phyloP scores from a whole-genome alignment of 2,888 invertebrate genomes.

The Amblyjoppa proteus region DNA sequence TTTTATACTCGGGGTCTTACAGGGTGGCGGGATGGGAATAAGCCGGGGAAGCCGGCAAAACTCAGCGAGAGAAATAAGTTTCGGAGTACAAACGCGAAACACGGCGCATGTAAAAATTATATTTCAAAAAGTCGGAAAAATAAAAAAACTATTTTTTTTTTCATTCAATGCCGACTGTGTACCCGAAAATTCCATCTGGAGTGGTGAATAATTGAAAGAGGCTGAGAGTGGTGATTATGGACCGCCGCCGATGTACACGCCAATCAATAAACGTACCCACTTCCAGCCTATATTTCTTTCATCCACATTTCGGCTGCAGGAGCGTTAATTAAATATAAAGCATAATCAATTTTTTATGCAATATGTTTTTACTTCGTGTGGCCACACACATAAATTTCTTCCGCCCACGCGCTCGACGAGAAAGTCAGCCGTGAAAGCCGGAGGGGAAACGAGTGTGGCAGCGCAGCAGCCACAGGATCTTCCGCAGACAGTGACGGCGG shows the following conservation, averaged over 20 bases:
- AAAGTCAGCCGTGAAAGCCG: not conserved
- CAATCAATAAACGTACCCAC: not conserved
- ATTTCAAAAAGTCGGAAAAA: not conserved
- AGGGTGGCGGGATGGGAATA: conserved; percentile 41
- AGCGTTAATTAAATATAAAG: not conserved
- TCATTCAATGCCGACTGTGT: not conserved
- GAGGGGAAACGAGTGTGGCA: not conserved
- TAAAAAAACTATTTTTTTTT: not conserved
- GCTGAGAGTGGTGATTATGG: not conserved
- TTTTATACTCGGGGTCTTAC: conserved; percentile 53
- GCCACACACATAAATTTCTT: not conserved
- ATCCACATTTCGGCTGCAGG: not conserved
- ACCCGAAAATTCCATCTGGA: not conserved
- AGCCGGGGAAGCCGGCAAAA: conserved; percentile 46
- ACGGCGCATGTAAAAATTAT: not conserved
- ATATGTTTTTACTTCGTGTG: not conserved
- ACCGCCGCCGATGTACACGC: not conserved
- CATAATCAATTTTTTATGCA: too few species aligned
- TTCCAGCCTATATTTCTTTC: not conserved
- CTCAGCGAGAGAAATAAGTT: conserved; percentile 38
- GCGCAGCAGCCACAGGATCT: conserved; percentile 16
- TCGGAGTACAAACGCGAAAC: not conserved
- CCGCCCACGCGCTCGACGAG: not conserved
- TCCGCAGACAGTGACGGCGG: conserved; percentile 30
- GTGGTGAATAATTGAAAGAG: not conserved